Conservation (phyloP, 2,888 invertebrate genomes). For the Rutpela maculata region DNA sequence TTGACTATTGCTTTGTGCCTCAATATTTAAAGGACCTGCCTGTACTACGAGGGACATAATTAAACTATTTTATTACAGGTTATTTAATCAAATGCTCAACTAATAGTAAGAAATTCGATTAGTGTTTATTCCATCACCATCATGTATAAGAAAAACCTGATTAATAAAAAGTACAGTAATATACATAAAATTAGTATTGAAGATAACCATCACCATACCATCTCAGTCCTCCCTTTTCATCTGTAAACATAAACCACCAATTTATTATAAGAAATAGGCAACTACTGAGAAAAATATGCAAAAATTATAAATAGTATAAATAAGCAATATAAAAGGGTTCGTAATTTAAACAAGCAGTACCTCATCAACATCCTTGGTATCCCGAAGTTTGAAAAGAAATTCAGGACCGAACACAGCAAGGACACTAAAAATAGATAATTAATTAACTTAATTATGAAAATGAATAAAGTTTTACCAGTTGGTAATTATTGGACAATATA, state of each 20-base stretch:
- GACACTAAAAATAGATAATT: constrained; percentile 66
- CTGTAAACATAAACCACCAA: constrained; percentile 30
- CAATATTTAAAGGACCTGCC: no score
- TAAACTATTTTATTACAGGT: not conserved
- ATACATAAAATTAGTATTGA: constrained; percentile 1
- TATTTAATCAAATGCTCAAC: not conserved
- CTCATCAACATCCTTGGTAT: constrained; percentile 68
- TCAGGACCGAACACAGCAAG: constrained; percentile 71
- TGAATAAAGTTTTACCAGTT: constrained; percentile 71
- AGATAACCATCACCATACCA: constrained; percentile 38
- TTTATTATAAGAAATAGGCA: constrained; percentile 6
- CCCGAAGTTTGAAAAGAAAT: constrained; percentile 72
- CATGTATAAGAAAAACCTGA: not conserved
- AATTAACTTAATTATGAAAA: constrained; percentile 14
- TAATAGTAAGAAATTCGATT: not conserved
- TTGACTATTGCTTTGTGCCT: no score
- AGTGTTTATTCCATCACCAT: not conserved
- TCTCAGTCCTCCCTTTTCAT: constrained; percentile 34
- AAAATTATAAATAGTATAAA: not conserved
- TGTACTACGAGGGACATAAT: not conserved
- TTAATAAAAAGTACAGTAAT: constrained; percentile 6
- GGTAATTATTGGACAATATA: constrained; percentile 77
- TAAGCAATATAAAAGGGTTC: not conserved
- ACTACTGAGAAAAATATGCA: constrained; percentile 5
- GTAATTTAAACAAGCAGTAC: constrained; percentile 59